These are phyloP conservation scores for Gopherus flavomarginatus DNA, from an alignment of 2,113 vertebrate genomes.

Conservation along the genomic window DNA sequence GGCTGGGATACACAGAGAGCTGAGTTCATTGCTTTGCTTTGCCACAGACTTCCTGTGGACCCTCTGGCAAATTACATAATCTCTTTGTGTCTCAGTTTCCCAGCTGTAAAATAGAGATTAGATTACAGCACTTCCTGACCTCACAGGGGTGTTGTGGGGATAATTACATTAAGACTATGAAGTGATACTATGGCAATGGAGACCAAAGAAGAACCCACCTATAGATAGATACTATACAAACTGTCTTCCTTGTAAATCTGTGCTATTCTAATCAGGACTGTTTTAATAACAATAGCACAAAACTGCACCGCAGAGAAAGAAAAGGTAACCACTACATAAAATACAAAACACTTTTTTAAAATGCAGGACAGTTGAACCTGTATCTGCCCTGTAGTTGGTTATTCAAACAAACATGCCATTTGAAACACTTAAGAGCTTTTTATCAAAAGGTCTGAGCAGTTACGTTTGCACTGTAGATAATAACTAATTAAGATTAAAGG, in stretches of 20 bases:
- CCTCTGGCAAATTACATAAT: neutral
- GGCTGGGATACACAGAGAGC: no score
- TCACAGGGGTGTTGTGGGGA: neutral
- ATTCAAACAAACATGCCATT: neutral
- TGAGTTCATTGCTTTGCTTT: neutral
- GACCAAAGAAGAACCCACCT: neutral
- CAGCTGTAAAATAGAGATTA: neutral
- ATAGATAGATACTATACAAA: neutral
- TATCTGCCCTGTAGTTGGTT: neutral
- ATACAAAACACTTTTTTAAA: neutral
- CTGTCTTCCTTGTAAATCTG: neutral
- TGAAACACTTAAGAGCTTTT: neutral
- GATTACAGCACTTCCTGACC: neutral
- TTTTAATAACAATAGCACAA: neutral
- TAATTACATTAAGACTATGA: neutral
- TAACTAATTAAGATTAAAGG: constrained; percentile 9
- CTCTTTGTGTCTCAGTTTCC: neutral
- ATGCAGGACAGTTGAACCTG: fast-evolving
- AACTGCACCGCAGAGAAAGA: neutral
- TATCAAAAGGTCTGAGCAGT: neutral
- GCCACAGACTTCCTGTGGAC: neutral
- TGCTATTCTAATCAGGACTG: neutral
- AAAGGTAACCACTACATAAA: neutral
- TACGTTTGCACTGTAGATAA: neutral
- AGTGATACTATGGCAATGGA: neutral